A percentile compares a stretch with the other conserved stretches of the same genome.
Evolutionary conservation across 2,113 vertebrate species (phyloP).

Genomic region (Mastomys natalensis): DNA sequence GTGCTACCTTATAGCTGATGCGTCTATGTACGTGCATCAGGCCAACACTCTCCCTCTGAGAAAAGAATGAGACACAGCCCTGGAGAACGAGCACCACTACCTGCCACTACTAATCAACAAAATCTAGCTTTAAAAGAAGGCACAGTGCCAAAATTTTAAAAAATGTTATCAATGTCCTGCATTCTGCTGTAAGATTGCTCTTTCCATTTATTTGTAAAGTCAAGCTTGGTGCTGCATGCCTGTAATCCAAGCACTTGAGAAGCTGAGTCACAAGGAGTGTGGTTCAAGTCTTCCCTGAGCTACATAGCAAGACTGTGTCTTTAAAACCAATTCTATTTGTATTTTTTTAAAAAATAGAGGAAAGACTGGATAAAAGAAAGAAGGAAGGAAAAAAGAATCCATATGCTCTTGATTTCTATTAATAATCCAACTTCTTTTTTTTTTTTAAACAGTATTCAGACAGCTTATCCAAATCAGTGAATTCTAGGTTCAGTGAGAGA

Average conservation of each 20-base stretch:
- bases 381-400: not conserved
- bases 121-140: not conserved
- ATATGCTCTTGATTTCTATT: not conserved
- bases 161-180: not conserved
- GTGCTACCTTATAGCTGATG: not conserved
- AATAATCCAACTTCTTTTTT: not conserved
- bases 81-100: not conserved
- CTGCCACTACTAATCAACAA: not conserved
- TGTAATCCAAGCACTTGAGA: not conserved
- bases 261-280: not conserved
- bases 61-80: not conserved
- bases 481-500: not conserved
- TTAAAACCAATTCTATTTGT: too few species aligned
- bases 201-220: not conserved
- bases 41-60: not conserved
- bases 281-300: not conserved
- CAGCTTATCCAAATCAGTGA: not conserved
- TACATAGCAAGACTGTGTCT: not conserved
- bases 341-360: too few species aligned
- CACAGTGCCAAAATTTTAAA: not conserved
- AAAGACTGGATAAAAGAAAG: too few species aligned
- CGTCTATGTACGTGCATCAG: not conserved
- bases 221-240: too few species aligned
- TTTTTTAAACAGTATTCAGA: not conserved
- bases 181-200: not conserved